Evolutionary conservation across 2,888 invertebrate genomes (phyloP).

Genomic region (Epistrophella euchroma): DNA sequence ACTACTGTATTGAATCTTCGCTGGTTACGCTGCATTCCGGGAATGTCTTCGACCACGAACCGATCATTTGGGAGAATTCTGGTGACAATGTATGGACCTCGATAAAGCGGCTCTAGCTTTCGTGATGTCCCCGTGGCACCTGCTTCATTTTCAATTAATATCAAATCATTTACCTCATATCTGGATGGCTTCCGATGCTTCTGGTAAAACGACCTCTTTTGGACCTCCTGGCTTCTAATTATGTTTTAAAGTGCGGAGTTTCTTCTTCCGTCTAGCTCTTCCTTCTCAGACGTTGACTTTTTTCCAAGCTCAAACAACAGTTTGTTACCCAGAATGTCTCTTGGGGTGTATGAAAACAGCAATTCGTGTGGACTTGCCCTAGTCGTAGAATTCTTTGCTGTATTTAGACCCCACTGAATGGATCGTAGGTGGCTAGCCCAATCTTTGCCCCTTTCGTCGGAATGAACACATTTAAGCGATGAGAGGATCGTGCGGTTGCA

Average conservation of each 20-base stretch:
- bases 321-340: background rate
- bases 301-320: background rate
- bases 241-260: too few relatives aligned
- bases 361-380: conserved; percentile 3
- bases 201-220: too few relatives aligned
- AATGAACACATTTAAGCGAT: background rate
- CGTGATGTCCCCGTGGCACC: background rate
- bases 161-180: too few relatives aligned
- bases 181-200: too few relatives aligned
- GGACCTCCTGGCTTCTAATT: too few relatives aligned
- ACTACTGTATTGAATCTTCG: background rate
- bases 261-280: background rate
- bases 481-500: background rate
- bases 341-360: background rate
- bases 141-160: background rate
- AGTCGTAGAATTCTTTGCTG: too few relatives aligned
- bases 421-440: background rate
- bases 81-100: background rate
- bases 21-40: background rate
- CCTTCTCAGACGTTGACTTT: background rate
- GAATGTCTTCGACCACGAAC: background rate
- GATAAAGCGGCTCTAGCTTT: background rate
- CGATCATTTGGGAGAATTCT: background rate
- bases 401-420: conserved; percentile 12
- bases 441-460: background rate